Percentiles rank a stretch among this genome's conserved stretches.
phyloP scores from a whole-genome alignment of 2,113 vertebrate species.

The Himantopus leucocephalus region DNA sequence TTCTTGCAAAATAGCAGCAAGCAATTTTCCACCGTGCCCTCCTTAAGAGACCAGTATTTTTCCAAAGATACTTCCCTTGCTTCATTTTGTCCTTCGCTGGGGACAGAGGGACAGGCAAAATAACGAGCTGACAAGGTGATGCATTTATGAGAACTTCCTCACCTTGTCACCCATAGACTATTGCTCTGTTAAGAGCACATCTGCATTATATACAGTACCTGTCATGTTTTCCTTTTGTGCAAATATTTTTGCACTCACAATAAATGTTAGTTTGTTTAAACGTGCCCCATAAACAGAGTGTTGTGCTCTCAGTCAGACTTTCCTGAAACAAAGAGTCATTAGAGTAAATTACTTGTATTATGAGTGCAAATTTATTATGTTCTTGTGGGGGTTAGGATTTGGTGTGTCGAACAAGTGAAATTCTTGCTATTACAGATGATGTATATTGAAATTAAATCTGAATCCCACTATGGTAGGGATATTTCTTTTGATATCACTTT shows the following conservation, averaged over 20 bases:
- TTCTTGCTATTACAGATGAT: neutral
- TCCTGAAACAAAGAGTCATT: neutral
- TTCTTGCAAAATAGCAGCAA: neutral
- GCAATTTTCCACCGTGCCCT: neutral
- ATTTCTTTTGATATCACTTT: neutral
- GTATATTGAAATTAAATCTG: neutral
- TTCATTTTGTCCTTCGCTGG: neutral
- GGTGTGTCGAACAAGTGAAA: neutral
- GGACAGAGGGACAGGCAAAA: neutral
- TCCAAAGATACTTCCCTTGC: neutral
- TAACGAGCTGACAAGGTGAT: neutral
- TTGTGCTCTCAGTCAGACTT: neutral
- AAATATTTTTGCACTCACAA: neutral
- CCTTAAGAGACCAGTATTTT: neutral
- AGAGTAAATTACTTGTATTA: neutral
- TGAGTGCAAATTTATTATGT: neutral
- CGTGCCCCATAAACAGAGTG: neutral
- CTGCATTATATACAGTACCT: neutral
- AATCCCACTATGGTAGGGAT: neutral
- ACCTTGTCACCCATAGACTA: neutral
- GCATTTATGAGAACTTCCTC: neutral
- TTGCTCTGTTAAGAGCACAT: neutral
- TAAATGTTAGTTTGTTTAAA: neutral
- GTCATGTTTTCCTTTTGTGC: neutral
- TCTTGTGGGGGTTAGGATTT: neutral